Conservation (phyloP, 2,888 invertebrate species). For the Sesia apiformis region DNA sequence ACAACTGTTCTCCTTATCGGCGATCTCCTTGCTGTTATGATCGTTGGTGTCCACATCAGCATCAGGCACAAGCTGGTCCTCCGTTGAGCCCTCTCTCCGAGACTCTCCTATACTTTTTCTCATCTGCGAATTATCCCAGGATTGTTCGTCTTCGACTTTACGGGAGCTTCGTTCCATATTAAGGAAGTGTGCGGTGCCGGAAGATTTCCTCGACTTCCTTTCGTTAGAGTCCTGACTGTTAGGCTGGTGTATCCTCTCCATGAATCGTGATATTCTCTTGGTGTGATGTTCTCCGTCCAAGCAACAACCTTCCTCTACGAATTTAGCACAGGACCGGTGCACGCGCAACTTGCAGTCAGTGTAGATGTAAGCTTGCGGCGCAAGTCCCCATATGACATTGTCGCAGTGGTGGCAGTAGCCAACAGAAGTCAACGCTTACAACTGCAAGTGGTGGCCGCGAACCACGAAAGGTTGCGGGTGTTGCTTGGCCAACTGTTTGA, state of each 20-base stretch:
- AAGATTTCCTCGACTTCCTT: slow-evolving; percentile 57
- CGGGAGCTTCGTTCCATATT: slow-evolving; percentile 62
- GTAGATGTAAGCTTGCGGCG: slow-evolving; percentile 97
- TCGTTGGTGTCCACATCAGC: slow-evolving; percentile 48
- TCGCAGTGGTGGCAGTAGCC: slow-evolving; percentile 96
- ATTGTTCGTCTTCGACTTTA: slow-evolving; percentile 50
- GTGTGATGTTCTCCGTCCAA: slow-evolving; percentile 80
- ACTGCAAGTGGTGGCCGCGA: slow-evolving; percentile 92
- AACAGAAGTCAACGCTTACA: slow-evolving; percentile 91
- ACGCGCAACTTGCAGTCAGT: slow-evolving; percentile 93
- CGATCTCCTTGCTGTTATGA: slow-evolving; percentile 39
- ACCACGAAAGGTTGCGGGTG: slow-evolving; percentile 76
- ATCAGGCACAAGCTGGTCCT: too few species aligned
- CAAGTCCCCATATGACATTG: slow-evolving; percentile 93
- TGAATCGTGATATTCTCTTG: slow-evolving; percentile 82
- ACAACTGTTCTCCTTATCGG: slow-evolving; percentile 54
- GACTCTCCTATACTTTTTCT: not conserved
- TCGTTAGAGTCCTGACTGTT: slow-evolving; percentile 37
- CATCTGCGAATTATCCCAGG: slow-evolving; percentile 37
- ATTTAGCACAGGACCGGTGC: slow-evolving; percentile 86
- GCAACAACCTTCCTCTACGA: slow-evolving; percentile 88
- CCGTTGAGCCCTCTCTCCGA: too few species aligned
- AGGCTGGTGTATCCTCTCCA: slow-evolving; percentile 74
- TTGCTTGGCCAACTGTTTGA: slow-evolving; percentile 59
- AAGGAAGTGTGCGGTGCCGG: slow-evolving; percentile 50